A percentile compares a stretch with the other conserved stretches of the same genome.
These are phyloP conservation scores for Antechinus flavipes DNA, from an alignment of 2,113 vertebrate species.

Conservation along the genomic window DNA sequence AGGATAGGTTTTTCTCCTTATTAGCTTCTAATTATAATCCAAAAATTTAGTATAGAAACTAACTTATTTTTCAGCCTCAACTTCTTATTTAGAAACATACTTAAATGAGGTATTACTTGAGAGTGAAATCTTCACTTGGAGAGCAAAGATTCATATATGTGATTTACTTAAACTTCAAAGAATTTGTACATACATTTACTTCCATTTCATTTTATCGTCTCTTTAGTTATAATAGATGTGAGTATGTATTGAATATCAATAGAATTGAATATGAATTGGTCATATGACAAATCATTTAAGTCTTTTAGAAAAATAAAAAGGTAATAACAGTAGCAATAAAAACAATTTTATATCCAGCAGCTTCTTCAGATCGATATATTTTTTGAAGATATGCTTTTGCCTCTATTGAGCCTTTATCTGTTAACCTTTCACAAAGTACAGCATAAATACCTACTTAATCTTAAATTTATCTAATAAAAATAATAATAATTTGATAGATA, in stretches of 20 bases:
- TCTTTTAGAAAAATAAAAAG: not conserved
- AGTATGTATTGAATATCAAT: not conserved
- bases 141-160: slow-evolving; percentile 61
- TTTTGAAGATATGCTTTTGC: not conserved
- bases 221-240: not conserved
- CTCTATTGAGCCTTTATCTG: not conserved
- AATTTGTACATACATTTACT: slow-evolving; percentile 66
- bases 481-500: slow-evolving; percentile 31
- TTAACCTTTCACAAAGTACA: not conserved
- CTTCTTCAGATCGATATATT: not conserved
- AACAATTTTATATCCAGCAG: not conserved
- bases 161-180: slow-evolving; percentile 75
- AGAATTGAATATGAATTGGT: not conserved
- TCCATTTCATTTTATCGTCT: slow-evolving; percentile 57
- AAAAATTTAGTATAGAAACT: slow-evolving; percentile 65
- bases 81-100: slow-evolving; percentile 72
- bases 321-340: not conserved
- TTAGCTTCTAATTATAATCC: slow-evolving; percentile 78
- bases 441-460: not conserved
- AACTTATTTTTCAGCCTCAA: slow-evolving; percentile 70
- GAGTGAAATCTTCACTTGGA: slow-evolving; percentile 31
- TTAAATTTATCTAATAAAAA: slow-evolving; percentile 40
- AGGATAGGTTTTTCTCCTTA: slow-evolving; percentile 71
- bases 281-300: not conserved
- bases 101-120: slow-evolving; percentile 68